phyloP scores from a whole-genome alignment of 2,797 vertebrate genomes.

The Garrulus glandarius region DNA sequence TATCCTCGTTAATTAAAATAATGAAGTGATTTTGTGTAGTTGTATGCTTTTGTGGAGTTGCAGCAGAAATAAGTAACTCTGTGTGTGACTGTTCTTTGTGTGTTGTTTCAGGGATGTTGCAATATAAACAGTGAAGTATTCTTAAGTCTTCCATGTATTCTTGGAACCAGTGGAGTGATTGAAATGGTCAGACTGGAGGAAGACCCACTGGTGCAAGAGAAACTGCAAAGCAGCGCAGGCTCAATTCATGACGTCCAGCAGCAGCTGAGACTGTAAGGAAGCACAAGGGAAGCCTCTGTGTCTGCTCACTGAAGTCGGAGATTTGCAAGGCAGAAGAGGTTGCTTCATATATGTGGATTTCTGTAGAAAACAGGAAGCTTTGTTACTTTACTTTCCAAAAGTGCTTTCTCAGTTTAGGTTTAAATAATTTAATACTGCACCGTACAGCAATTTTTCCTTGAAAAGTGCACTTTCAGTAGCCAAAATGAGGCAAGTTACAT shows the following conservation, averaged over 20 bases:
- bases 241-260: slow-evolving; percentile 83
- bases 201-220: slow-evolving; percentile 76
- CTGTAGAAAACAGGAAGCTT: background rate
- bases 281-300: background rate
- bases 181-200: slow-evolving; percentile 79
- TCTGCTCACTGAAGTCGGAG: background rate
- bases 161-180: slow-evolving; percentile 83
- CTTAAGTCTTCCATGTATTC: slow-evolving; percentile 89
- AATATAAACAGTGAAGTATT: slow-evolving; percentile 85
- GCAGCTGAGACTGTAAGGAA: slow-evolving; percentile 85
- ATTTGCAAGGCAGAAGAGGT: background rate
- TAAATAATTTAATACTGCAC: background rate
- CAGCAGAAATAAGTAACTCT: background rate
- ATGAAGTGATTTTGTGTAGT: background rate
- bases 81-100: background rate
- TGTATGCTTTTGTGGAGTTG: background rate
- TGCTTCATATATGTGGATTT: background rate
- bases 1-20: background rate
- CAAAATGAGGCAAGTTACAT: background rate
- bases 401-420: background rate
- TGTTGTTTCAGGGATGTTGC: slow-evolving; percentile 67
- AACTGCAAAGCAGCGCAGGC: slow-evolving; percentile 80
- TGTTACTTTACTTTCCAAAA: background rate
- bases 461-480: background rate
- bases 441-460: background rate